Conservation (phyloP, 2,797 vertebrate species). For the Hippocampus kuda region DNA sequence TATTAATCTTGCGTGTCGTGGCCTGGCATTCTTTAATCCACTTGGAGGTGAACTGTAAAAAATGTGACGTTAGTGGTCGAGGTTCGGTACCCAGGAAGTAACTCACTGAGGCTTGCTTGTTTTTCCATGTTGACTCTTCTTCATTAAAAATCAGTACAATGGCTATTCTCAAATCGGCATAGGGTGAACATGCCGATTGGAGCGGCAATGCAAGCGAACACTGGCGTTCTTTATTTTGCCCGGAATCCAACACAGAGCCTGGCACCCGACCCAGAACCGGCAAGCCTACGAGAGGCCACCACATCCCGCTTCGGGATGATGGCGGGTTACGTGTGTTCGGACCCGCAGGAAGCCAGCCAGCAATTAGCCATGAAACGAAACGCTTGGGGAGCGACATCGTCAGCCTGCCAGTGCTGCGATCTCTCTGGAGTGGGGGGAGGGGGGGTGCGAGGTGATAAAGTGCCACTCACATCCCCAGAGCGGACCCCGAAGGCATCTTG, state of each 20-base stretch:
- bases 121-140: slow-evolving; percentile 62
- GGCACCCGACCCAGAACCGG: slow-evolving; percentile 68
- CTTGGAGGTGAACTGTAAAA: no score
- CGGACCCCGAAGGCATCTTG: slow-evolving; percentile 33
- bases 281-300: slow-evolving; percentile 44
- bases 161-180: slow-evolving; percentile 62
- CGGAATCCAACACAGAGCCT: slow-evolving; percentile 67
- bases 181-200: slow-evolving; percentile 57
- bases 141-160: slow-evolving; percentile 67
- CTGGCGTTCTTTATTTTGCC: slow-evolving; percentile 64
- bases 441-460: slow-evolving; percentile 24
- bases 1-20: no score
- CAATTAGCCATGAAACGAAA: slow-evolving; percentile 61
- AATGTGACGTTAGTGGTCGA: background rate
- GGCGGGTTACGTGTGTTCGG: slow-evolving; percentile 23
- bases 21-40: no score
- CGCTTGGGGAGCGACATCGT: slow-evolving; percentile 34
- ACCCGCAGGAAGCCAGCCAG: slow-evolving; percentile 45
- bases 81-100: slow-evolving; percentile 33
- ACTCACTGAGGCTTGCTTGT: slow-evolving; percentile 42
- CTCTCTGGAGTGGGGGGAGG: background rate
- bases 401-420: slow-evolving; percentile 10
- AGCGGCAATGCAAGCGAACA: slow-evolving; percentile 62
- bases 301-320: slow-evolving; percentile 14
- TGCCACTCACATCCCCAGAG: slow-evolving; percentile 35